Evolutionary conservation across 2,888 invertebrate genomes (phyloP).

Genomic region (Xylocampa areola): DNA sequence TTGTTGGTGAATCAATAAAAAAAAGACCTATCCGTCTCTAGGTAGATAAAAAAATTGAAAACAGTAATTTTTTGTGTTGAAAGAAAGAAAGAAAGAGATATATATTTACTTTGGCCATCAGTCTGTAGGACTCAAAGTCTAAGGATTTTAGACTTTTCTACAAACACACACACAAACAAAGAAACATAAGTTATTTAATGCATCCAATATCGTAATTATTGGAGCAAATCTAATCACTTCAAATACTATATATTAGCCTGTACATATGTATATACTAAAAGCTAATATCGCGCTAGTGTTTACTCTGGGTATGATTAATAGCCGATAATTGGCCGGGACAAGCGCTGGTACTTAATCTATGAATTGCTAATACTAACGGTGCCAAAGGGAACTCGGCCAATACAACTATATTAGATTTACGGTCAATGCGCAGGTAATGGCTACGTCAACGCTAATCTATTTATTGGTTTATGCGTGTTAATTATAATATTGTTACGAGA

Average conservation of each 20-base stretch:
- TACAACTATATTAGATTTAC: conserved; percentile 51
- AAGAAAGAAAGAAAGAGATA: too few relatives aligned
- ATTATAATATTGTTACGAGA: neutral
- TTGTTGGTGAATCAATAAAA: too few relatives aligned
- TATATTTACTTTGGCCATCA: too few relatives aligned
- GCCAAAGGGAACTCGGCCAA: conserved; percentile 50
- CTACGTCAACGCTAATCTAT: conserved; percentile 29
- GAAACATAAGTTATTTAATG: conserved; percentile 44
- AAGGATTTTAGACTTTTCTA: neutral
- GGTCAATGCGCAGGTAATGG: conserved; percentile 39
- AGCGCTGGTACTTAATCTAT: conserved; percentile 62
- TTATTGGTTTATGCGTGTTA: conserved; percentile 4
- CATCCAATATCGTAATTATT: conserved; percentile 50
- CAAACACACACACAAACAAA: conserved; percentile 18
- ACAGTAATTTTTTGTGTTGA: too few relatives aligned
- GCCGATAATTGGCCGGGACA: conserved; percentile 67
- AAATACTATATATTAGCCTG: conserved; percentile 23
- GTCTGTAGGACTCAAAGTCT: too few relatives aligned
- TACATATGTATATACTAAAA: too few relatives aligned
- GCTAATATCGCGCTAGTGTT: conserved; percentile 49
- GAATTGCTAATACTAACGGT: conserved; percentile 61
- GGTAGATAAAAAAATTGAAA: too few relatives aligned
- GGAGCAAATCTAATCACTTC: conserved; percentile 29
- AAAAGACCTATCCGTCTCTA: too few relatives aligned
- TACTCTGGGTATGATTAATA: conserved; percentile 66